Percentiles rank a stretch among this genome's conserved stretches.
These are phyloP conservation scores for Burhinus bistriatus DNA, from an alignment of 2,113 vertebrate species.

Conservation along the genomic window DNA sequence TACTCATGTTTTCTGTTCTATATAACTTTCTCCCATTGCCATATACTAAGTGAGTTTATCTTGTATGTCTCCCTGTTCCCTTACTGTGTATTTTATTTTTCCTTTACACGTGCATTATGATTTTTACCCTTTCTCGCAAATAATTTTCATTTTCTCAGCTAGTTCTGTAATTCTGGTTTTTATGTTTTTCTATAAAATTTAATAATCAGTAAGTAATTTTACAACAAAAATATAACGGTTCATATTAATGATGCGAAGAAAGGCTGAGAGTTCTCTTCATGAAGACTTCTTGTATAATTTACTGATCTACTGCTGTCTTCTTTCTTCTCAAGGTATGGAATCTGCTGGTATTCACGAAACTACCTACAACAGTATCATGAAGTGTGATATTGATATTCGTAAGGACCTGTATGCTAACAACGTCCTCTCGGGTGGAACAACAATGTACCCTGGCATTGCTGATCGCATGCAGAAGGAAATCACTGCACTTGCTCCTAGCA, in stretches of 20 bases:
- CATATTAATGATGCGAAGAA: background rate
- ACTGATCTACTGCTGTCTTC: background rate
- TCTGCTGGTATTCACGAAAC: slow-evolving; percentile 95
- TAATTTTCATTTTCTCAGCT: background rate
- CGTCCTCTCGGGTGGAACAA: slow-evolving; percentile 89
- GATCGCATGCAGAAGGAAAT: slow-evolving; percentile 96
- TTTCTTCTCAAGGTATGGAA: slow-evolving; percentile 84
- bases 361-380: slow-evolving; percentile 97
- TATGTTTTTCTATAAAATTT: background rate
- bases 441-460: slow-evolving; percentile 94
- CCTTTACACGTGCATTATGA: background rate
- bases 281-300: background rate
- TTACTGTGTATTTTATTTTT: background rate
- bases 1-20: background rate
- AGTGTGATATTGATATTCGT: slow-evolving; percentile 93
- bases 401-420: slow-evolving; percentile 96
- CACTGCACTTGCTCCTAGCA: slow-evolving; percentile 90
- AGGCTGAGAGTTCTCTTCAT: background rate
- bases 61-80: background rate
- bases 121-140: background rate
- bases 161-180: background rate
- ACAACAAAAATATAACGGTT: background rate
- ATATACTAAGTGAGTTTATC: background rate
- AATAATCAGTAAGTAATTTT: background rate
- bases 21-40: background rate